Conservation (phyloP, 1,140 invertebrate genomes). For the Drosophila willistoni region DNA sequence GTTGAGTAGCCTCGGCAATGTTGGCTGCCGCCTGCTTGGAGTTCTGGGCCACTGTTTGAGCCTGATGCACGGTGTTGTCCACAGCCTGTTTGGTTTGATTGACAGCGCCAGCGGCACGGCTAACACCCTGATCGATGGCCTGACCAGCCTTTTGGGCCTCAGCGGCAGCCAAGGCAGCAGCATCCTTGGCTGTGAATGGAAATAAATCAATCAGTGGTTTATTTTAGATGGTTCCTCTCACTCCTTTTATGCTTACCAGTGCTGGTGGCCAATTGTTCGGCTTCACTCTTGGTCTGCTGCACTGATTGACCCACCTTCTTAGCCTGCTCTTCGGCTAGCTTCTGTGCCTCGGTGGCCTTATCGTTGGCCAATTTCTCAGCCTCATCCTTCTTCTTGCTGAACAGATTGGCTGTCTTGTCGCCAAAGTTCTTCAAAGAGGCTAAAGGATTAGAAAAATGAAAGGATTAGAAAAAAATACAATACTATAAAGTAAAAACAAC, state of each 20-base stretch:
- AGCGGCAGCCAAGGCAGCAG: conserved; percentile 70
- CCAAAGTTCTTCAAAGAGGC: conserved; percentile 86
- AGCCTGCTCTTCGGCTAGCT: conserved; percentile 85
- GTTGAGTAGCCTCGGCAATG: conserved; percentile 71
- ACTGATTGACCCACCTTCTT: conserved; percentile 85
- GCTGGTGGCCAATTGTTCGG: conserved; percentile 84
- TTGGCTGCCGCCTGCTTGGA: conserved; percentile 79
- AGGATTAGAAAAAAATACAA: too few species aligned
- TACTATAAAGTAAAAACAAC: not conserved
- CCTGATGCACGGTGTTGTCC: conserved; percentile 75
- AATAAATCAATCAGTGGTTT: not conserved
- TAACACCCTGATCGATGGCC: conserved; percentile 68
- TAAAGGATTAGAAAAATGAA: conserved; percentile 49
- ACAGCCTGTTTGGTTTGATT: conserved; percentile 74
- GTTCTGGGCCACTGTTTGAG: conserved; percentile 63
- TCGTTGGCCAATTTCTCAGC: conserved; percentile 85
- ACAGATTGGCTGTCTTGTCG: conserved; percentile 86
- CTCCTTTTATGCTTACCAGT: conserved; percentile 73
- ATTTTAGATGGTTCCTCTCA: too few species aligned
- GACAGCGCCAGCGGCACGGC: conserved; percentile 66
- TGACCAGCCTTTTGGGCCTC: conserved; percentile 81
- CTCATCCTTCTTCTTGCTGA: conserved; percentile 87
- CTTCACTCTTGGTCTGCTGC: conserved; percentile 83
- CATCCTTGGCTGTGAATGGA: conserved; percentile 66
- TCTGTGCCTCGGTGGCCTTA: conserved; percentile 84